Evolutionary conservation across 1,140 invertebrate species (phyloP).

Genomic region (Penaeus indicus): DNA sequence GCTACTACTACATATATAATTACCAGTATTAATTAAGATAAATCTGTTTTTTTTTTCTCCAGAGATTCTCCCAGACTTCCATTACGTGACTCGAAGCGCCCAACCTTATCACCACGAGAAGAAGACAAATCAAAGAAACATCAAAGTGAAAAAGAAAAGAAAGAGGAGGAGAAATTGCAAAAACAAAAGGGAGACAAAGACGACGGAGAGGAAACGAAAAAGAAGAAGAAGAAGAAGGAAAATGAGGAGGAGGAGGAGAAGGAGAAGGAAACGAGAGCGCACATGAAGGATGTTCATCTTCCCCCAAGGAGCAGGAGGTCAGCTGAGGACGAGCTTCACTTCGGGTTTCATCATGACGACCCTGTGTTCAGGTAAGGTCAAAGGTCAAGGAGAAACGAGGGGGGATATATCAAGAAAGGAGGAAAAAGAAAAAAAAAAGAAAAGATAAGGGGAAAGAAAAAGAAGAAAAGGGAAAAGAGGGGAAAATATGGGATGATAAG

Average conservation of each 20-base stretch:
- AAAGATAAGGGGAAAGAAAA: too few species aligned
- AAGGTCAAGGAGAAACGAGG: not conserved
- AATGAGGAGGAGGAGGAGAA: not conserved
- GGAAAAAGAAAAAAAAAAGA: too few species aligned
- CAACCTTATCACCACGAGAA: too few species aligned
- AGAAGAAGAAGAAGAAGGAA: not conserved
- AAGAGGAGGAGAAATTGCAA: not conserved
- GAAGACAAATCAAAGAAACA: not conserved
- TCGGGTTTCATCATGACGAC: not conserved
- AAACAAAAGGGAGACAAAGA: too few species aligned
- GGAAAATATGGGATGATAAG: too few species aligned
- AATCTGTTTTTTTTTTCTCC: too few species aligned
- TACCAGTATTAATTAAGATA: too few species aligned
- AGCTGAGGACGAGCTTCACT: not conserved
- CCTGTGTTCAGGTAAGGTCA: slow-evolving; percentile 5
- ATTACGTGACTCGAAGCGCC: too few species aligned
- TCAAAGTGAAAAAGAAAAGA: not conserved
- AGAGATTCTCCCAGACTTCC: too few species aligned
- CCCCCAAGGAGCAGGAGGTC: not conserved
- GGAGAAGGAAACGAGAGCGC: not conserved
- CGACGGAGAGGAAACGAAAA: not conserved
- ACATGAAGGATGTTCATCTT: not conserved
- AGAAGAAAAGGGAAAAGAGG: too few species aligned
- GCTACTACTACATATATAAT: too few species aligned
- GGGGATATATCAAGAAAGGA: too few species aligned